These are phyloP conservation scores for Anastatus disparis DNA, from an alignment of 1,140 invertebrate species.

Conservation along the genomic window DNA sequence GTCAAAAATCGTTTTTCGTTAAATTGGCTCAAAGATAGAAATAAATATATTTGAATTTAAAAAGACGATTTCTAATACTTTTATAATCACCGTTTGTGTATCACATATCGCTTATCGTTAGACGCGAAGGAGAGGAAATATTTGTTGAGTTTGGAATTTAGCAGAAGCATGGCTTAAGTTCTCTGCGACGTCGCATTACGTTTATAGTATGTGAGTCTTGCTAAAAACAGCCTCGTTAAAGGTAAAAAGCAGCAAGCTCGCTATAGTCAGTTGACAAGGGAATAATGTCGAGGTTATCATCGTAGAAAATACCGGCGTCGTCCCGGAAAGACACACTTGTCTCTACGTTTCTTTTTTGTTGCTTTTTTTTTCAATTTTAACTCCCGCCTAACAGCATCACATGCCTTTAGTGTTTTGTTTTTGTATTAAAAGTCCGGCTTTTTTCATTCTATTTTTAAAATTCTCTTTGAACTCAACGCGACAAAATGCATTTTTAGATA, in stretches of 20 bases:
- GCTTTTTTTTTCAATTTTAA: not conserved
- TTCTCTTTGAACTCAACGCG: not conserved
- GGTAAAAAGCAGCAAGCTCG: no score
- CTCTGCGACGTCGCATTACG: not conserved
- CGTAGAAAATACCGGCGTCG: not conserved
- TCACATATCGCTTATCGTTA: no score
- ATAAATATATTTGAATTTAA: no score
- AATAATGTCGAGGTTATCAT: constrained; percentile 47
- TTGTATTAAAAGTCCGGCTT: constrained; percentile 11
- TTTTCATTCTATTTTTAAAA: constrained; percentile 12
- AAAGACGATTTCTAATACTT: no score
- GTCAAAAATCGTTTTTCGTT: no score
- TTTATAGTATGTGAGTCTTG: not conserved
- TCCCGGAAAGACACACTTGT: not conserved
- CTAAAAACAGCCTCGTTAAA: constrained; percentile 47
- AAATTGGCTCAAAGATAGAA: no score
- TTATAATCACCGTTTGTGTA: no score
- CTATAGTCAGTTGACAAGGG: constrained; percentile 30
- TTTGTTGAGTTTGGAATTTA: no score
- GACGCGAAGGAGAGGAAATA: no score
- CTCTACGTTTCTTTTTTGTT: not conserved
- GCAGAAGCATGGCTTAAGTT: no score
- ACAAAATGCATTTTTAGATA: no score
- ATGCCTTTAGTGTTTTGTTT: not conserved
- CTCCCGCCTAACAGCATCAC: not conserved